Percentiles rank a stretch among this genome's conserved stretches.
Evolutionary conservation across 2,888 invertebrate genomes (phyloP).

Genomic region (Branchipolynoe longqiensis): DNA sequence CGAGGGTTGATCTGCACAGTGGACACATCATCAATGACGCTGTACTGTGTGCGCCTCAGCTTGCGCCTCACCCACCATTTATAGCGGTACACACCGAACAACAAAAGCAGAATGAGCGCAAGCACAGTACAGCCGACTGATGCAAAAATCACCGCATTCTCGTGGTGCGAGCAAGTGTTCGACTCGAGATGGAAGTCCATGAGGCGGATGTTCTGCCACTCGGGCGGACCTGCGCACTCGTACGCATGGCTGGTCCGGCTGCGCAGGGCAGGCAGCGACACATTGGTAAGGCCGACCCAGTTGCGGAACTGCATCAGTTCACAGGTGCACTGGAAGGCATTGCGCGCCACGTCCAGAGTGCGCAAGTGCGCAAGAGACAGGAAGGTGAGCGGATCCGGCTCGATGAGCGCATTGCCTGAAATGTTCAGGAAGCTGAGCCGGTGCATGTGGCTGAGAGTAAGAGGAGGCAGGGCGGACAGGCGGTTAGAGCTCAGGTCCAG

Average conservation of each 20-base stretch:
- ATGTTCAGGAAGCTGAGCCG: constrained; percentile 53
- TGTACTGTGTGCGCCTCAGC: constrained; percentile 49
- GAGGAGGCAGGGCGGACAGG: constrained; percentile 5
- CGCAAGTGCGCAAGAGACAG: constrained; percentile 5
- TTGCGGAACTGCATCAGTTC: constrained; percentile 72
- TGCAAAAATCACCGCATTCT: constrained; percentile 61
- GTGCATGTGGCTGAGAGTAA: not conserved
- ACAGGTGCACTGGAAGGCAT: constrained; percentile 77
- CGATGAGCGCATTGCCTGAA: not conserved
- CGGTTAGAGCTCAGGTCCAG: constrained; percentile 68
- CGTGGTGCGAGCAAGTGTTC: constrained; percentile 60
- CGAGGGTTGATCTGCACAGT: constrained; percentile 50
- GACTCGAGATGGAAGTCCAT: constrained; percentile 69
- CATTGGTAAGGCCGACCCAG: constrained; percentile 70
- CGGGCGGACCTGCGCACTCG: constrained; percentile 70
- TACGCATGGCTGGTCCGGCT: constrained; percentile 67
- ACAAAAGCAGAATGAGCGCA: constrained; percentile 55
- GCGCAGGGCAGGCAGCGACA: constrained; percentile 63
- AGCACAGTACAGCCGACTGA: constrained; percentile 61
- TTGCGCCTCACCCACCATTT: constrained; percentile 60
- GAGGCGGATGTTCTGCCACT: constrained; percentile 70
- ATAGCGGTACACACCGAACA: constrained; percentile 58
- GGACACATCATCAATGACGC: constrained; percentile 54
- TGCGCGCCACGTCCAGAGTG: constrained; percentile 61
- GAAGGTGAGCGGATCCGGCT: constrained; percentile 36